Conservation (phyloP, 1,140 invertebrate genomes). For the Vanessa tameamea region DNA sequence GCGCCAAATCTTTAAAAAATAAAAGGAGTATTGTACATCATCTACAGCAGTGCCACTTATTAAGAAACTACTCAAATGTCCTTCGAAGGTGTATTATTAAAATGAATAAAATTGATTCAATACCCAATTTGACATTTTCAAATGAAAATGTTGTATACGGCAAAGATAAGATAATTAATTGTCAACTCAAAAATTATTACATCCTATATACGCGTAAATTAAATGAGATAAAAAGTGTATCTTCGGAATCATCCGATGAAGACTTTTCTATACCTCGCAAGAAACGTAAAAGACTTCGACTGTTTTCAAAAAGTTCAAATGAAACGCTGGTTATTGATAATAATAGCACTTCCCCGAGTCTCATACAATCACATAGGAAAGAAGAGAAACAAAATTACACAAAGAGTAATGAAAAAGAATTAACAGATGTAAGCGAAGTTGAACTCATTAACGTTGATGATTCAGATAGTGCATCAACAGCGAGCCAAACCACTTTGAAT, state of each 20-base stretch:
- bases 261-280: constrained; percentile 31
- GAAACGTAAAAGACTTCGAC: constrained; percentile 45
- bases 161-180: constrained; percentile 50
- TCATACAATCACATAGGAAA: not conserved
- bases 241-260: constrained; percentile 45
- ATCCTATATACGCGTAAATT: constrained; percentile 36
- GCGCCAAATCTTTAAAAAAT: constrained; percentile 39
- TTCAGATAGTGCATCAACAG: constrained; percentile 41
- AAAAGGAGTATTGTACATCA: constrained; percentile 43
- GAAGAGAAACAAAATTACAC: not conserved
- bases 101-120: constrained; percentile 53
- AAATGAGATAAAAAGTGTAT: constrained; percentile 6
- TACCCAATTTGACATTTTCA: constrained; percentile 51
- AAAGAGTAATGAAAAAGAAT: constrained; percentile 24
- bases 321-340: constrained; percentile 58
- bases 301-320: constrained; percentile 57
- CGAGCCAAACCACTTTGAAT: constrained; percentile 13
- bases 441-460: constrained; percentile 60
- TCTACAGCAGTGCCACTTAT: constrained; percentile 33
- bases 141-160: constrained; percentile 47
- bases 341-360: constrained; percentile 6
- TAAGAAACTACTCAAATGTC: constrained; percentile 41
- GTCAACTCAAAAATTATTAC: constrained; percentile 45
- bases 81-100: constrained; percentile 48
- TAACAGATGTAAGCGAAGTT: constrained; percentile 35